A percentile compares a stretch with the other conserved stretches of the same genome.
These are phyloP conservation scores for Eupeodes luniger DNA, from an alignment of 2,888 invertebrate genomes.

Conservation along the genomic window DNA sequence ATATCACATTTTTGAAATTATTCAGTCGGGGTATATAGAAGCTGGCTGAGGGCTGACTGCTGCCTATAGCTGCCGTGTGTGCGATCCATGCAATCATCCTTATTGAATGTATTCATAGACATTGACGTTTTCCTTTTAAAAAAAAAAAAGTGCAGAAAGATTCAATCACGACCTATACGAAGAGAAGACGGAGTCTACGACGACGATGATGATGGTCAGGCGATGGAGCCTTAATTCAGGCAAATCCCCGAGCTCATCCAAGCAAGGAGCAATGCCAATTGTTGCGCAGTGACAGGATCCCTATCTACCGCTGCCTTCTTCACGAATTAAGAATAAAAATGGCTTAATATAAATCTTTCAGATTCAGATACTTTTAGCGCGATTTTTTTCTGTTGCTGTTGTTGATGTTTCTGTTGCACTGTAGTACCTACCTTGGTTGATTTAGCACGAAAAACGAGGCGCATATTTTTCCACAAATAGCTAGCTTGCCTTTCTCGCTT, in stretches of 20 bases:
- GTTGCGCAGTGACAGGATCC: conserved; percentile 72
- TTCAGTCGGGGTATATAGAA: conserved; percentile 35
- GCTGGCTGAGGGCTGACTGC: conserved; percentile 21
- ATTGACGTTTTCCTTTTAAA: conserved; percentile 55
- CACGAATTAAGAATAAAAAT: conserved; percentile 76
- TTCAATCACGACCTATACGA: conserved; percentile 57
- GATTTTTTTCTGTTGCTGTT: conserved; percentile 28
- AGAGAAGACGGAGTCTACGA: conserved; percentile 19
- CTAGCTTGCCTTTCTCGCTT: conserved; percentile 66
- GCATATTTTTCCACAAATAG: conserved; percentile 67
- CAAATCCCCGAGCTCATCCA: conserved; percentile 65
- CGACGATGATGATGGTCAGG: conserved; percentile 6
- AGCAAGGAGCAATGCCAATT: conserved; percentile 75
- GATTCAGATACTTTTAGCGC: conserved; percentile 58
- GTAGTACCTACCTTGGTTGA: conserved; percentile 41
- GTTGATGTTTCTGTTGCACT: not conserved
- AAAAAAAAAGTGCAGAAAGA: conserved; percentile 26
- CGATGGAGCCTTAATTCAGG: conserved; percentile 49
- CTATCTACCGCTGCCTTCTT: conserved; percentile 64
- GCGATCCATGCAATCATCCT: conserved; percentile 60
- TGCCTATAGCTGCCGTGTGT: conserved; percentile 44
- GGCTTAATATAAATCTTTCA: conserved; percentile 75
- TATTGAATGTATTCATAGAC: conserved; percentile 72
- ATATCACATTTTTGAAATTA: conserved; percentile 73
- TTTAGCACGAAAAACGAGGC: conserved; percentile 67